phyloP scores from a whole-genome alignment of 2,113 vertebrate genomes.

The Craseonycteris thonglongyai region DNA sequence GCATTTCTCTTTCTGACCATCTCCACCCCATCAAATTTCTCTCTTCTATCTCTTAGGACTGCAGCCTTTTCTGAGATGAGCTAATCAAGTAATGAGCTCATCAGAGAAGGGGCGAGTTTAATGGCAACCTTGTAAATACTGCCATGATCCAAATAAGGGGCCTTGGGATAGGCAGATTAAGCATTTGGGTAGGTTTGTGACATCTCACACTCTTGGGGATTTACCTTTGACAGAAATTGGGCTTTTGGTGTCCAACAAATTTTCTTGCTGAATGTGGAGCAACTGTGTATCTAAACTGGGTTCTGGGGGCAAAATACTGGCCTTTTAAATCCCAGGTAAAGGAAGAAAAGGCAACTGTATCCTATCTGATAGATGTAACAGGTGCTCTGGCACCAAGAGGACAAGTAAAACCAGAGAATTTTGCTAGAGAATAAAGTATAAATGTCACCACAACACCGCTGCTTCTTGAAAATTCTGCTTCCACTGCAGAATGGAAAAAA shows the following conservation, averaged over 20 bases:
- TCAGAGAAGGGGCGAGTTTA: not conserved
- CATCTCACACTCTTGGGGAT: not conserved
- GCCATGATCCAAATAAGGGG: not conserved
- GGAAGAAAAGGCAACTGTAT: not conserved
- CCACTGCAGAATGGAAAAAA: not conserved
- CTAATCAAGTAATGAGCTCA: not conserved
- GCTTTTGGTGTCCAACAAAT: not conserved
- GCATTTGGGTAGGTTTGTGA: too few relatives aligned
- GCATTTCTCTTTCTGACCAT: not conserved
- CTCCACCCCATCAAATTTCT: not conserved
- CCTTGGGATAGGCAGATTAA: accelerated
- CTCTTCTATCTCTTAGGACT: not conserved
- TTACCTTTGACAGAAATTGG: not conserved
- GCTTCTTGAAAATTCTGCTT: not conserved
- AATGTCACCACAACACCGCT: not conserved
- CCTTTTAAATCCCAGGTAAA: not conserved
- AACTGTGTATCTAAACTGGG: not conserved
- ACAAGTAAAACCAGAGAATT: not conserved
- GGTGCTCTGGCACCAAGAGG: not conserved
- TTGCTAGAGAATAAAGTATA: not conserved
- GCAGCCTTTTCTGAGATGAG: not conserved
- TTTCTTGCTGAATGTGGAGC: not conserved
- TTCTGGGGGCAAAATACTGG: not conserved
- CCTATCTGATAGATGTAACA: not conserved
- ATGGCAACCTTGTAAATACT: not conserved